These are phyloP conservation scores for Propsilocerus akamusi DNA, from an alignment of 1,140 invertebrate genomes.

Conservation along the genomic window DNA sequence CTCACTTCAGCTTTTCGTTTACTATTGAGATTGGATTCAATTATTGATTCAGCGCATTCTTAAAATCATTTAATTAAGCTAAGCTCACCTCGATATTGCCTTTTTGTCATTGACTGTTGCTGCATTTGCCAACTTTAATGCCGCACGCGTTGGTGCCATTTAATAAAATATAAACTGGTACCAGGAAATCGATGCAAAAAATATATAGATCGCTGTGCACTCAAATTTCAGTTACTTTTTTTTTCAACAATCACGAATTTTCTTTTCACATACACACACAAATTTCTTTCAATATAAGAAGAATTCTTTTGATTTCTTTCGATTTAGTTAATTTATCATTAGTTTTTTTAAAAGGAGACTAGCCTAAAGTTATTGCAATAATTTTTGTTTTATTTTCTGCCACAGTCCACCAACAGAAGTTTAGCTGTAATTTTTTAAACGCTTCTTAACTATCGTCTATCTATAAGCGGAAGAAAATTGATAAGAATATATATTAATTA, in stretches of 20 bases:
- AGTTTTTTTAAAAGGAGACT: not conserved
- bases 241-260: not conserved
- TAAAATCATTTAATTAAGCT: constrained; percentile 1
- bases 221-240: not conserved
- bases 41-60: constrained; percentile 14
- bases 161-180: no score
- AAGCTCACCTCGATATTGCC: not conserved
- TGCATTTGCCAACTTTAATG: not conserved
- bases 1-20: constrained; percentile 23
- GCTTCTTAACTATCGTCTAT: no score
- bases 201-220: no score
- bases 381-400: no score
- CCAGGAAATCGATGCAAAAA: no score
- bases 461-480: no score
- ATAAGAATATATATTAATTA: no score
- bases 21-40: constrained; percentile 5
- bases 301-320: not conserved
- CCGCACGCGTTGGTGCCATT: not conserved
- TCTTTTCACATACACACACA: not conserved
- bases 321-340: not conserved
- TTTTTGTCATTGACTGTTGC: not conserved
- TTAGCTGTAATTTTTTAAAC: no score
- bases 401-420: no score
- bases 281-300: not conserved
- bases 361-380: no score